Base-by-base conservation (phyloP, 2,113 vertebrate species). In the Cinclus mexicanus region DNA sequence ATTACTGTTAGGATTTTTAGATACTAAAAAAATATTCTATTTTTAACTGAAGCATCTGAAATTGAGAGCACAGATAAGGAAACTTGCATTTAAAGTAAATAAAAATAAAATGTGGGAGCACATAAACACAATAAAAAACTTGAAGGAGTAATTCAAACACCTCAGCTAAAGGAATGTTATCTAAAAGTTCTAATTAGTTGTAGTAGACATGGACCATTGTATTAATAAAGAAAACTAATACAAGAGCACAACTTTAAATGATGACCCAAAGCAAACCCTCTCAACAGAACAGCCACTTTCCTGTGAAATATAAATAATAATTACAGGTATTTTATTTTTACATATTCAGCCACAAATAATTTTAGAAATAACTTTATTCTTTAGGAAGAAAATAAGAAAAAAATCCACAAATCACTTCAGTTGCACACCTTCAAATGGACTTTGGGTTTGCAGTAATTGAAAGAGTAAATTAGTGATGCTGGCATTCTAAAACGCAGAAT, bases 331-430 rank as follows among this genome's bases (percentile, higher is more conserved):
- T 71, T 88, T 81, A 67, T 71, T 63, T 90, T 94, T 33, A 56
- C 65, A 57, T 55, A 75, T 46, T 93, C 39, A 46, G 4, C 3
- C 28, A 33, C 18, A 31, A 39, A n/a, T 64, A 65, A 50, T 67
- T 91, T 74, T 31, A 12, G 12, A 80, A 77, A 83, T 28, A 50
- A 74, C 35, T 79, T 79, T 56, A 35, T 56, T 28, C 7, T 60
- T 74, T 52, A 69, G 7, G 20, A 87, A 57, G 12, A 70, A 64
- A 33, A n/a, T 11, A 59, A 50, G 24, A 37, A 72, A 79, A 68
- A 59, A 12, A 0, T 2, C 5, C 41, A 33, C 13, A 8, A 28
- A 50, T 31, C 1, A 13, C 13, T 44, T 44, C 22, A 68, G 2
- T 8, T 82, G 3, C 6, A 23, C 31, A 67, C 22, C 19, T 85